phyloP scores from a whole-genome alignment of 2,113 vertebrate species.

The Arothron firmamentum region DNA sequence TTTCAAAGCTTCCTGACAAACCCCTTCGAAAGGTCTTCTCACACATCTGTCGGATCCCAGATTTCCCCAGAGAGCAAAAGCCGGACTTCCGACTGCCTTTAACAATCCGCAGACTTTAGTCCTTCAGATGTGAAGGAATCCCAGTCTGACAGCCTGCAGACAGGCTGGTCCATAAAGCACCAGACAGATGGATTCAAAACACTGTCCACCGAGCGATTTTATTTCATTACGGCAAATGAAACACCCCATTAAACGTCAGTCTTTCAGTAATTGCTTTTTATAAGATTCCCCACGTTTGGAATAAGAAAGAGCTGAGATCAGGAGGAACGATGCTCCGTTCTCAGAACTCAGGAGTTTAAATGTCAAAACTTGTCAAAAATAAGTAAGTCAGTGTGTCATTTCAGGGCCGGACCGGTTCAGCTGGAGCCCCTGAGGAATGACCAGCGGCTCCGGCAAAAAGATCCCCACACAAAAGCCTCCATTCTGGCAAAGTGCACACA shows the following conservation, averaged over 20 bases:
- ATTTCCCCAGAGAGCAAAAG: slow-evolving; percentile 15
- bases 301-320: slow-evolving; percentile 36
- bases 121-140: slow-evolving; percentile 39
- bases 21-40: neutral
- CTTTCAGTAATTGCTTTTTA: slow-evolving; percentile 59
- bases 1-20: neutral
- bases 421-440: slow-evolving; percentile 43
- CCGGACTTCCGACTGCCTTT: slow-evolving; percentile 19
- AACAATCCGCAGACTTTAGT: slow-evolving; percentile 21
- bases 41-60: slow-evolving; percentile 24
- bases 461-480: slow-evolving; percentile 37
- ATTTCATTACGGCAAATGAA: slow-evolving; percentile 70
- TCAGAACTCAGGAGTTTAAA: slow-evolving; percentile 25
- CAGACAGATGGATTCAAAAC: slow-evolving; percentile 60
- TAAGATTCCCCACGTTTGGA: slow-evolving; percentile 40
- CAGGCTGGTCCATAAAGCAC: slow-evolving; percentile 49
- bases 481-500: slow-evolving; percentile 37
- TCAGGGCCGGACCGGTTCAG: slow-evolving; percentile 52
- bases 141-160: slow-evolving; percentile 16
- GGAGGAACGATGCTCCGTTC: slow-evolving; percentile 4
- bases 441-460: slow-evolving; percentile 34
- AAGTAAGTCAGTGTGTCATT: slow-evolving; percentile 61
- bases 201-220: slow-evolving; percentile 52
- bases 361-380: slow-evolving; percentile 54
- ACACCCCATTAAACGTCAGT: slow-evolving; percentile 67